Evolutionary conservation across 2,888 invertebrate genomes (phyloP), one percentile per base, ranked within the genome.

Genomic region (Adineta ricciae): DNA sequence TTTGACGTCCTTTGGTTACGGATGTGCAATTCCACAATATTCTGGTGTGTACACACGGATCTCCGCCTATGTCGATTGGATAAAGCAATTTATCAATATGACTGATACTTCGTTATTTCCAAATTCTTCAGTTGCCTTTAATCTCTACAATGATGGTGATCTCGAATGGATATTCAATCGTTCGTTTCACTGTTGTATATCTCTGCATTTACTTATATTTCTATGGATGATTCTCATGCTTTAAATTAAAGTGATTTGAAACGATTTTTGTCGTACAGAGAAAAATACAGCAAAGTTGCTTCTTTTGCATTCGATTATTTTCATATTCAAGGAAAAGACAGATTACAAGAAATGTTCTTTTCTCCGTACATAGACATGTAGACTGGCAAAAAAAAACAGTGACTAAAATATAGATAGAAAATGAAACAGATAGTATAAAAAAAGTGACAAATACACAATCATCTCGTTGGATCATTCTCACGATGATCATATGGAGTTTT

Each of bases 351-450:
- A 21, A 64, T 27, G 32, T 1, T 64, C 32, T 64, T 7, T 19
- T 64, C 64, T 21, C 3, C 21, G 32, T 64, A 27, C 32, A 64
- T 46, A 46, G 27, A 64, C 19, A 64, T 32, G 19, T 32, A 64
- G 64, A 64, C 64, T 64, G 64, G 32, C 46, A 64, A 64, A 64
- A 64, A 32, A 32, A 64, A 64, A 64, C 32, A 64, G 19, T 64
- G 64, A 64, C 64, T 64, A 64, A 64, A 64, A 64, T 64, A 64
- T 64, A 19, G 32, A 64, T 64, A 64, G 64, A 64, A 64, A 64
- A 64, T 19, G 32, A 56, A 64, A 64, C 64, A 64, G 16, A 56
- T 56, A 24, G 27, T 64, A 64, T 64, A 27, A 64, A 64, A 50
- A 64, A 64, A 64, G 27, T 14, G 11, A 32, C 32, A 27, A 32